phyloP scores from a whole-genome alignment of 64 coral and sea anemone genomes.

The Pachyseris speciosa region DNA sequence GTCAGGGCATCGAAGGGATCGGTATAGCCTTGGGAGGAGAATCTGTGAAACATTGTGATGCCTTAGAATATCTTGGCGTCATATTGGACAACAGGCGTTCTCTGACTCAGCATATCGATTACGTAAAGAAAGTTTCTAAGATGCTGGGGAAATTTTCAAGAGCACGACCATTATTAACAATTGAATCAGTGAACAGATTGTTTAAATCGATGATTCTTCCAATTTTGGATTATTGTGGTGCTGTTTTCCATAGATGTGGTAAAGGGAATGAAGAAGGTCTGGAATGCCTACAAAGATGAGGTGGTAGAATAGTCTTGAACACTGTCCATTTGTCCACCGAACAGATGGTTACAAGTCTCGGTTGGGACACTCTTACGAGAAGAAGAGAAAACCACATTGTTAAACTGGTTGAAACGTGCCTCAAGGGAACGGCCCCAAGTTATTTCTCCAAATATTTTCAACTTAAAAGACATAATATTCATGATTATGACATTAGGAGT shows the following conservation, averaged over 20 bases:
- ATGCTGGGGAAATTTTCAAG: too few relatives aligned
- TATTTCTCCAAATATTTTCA: slow-evolving; percentile 1
- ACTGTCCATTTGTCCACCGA: background rate
- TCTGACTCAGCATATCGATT: too few relatives aligned
- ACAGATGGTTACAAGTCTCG: background rate
- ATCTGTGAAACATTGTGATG: too few relatives aligned
- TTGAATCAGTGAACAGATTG: slow-evolving; percentile 4
- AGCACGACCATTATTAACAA: background rate
- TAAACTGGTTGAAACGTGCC: background rate
- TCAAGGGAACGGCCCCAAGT: slow-evolving; percentile 7
- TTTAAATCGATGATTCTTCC: slow-evolving; percentile 1
- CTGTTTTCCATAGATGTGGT: background rate
- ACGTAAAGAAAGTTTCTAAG: too few relatives aligned
- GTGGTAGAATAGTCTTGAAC: too few relatives aligned
- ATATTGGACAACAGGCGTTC: too few relatives aligned
- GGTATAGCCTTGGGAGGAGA: background rate
- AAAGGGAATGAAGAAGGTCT: background rate
- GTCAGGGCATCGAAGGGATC: too few relatives aligned
- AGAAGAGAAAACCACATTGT: background rate
- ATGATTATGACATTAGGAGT: too few relatives aligned
- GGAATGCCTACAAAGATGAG: too few relatives aligned
- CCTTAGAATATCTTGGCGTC: too few relatives aligned
- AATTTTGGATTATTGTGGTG: background rate
- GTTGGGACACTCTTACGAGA: slow-evolving; percentile 3
- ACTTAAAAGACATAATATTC: slow-evolving; percentile 1